These are phyloP conservation scores for Lampris incognitus DNA, from an alignment of 2,113 vertebrate genomes.

Conservation along the genomic window DNA sequence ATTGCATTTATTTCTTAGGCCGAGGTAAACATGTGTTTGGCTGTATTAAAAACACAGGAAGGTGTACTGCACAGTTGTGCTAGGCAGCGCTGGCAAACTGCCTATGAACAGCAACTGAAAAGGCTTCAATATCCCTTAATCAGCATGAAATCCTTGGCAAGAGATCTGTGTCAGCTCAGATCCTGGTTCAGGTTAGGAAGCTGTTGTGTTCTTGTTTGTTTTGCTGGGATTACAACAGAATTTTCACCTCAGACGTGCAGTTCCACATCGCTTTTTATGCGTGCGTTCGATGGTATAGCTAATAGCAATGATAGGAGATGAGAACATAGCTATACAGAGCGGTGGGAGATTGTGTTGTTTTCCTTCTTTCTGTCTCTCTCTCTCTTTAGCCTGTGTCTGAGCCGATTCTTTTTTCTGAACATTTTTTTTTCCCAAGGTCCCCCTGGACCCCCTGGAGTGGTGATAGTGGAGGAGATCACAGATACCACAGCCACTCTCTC, in stretches of 20 bases:
- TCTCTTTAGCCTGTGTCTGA: conserved; percentile 34
- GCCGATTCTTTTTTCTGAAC: neutral
- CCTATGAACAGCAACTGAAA: conserved; percentile 16
- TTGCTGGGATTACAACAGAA: conserved; percentile 40
- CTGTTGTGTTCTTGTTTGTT: conserved; percentile 26
- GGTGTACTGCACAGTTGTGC: conserved; percentile 40
- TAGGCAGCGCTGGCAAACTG: conserved; percentile 42
- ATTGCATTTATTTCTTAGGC: conserved; percentile 69
- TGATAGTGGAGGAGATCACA: conserved; percentile 97
- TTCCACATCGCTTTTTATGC: conserved; percentile 38
- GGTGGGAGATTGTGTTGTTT: conserved; percentile 22
- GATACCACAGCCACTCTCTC: conserved; percentile 93
- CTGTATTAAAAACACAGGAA: conserved; percentile 60
- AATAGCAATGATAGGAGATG: conserved; percentile 24
- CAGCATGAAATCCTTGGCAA: conserved; percentile 49
- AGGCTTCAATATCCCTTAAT: conserved; percentile 34
- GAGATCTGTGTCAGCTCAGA: conserved; percentile 44
- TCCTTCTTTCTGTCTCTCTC: neutral
- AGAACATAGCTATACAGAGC: conserved; percentile 16
- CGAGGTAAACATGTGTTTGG: conserved; percentile 74
- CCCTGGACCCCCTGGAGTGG: conserved; percentile 94
- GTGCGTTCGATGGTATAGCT: conserved; percentile 37
- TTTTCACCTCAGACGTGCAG: conserved; percentile 24
- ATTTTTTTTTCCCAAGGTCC: conserved; percentile 83
- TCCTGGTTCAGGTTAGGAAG: conserved; percentile 39